These are phyloP conservation scores for Sweltsa coloradensis DNA, from an alignment of 1,140 invertebrate genomes.

Conservation along the genomic window DNA sequence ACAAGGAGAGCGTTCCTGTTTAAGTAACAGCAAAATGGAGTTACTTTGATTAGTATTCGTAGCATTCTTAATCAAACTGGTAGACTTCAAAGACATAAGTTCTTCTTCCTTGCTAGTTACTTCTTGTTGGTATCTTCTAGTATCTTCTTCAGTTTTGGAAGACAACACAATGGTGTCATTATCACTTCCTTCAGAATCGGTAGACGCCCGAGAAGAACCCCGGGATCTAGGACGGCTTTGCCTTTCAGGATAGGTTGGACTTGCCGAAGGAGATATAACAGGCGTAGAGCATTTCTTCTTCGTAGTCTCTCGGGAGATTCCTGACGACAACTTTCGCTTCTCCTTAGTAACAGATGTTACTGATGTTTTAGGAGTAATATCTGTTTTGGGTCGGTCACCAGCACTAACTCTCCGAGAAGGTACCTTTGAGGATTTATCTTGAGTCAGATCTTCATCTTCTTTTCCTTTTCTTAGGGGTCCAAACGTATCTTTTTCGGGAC, in stretches of 20 bases:
- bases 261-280: constrained; percentile 18
- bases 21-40: no score
- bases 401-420: constrained; percentile 14
- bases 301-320: constrained; percentile 17
- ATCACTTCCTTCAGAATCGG: background rate
- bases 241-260: constrained; percentile 13
- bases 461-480: background rate
- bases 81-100: background rate
- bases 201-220: background rate
- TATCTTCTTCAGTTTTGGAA: background rate
- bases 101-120: background rate
- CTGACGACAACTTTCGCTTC: constrained; percentile 22
- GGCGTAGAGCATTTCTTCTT: constrained; percentile 22
- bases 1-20: no score
- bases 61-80: no score
- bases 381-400: constrained; percentile 16
- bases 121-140: constrained; percentile 1
- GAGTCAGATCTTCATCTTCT: background rate
- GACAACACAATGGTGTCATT: background rate
- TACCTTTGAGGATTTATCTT: background rate
- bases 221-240: constrained; percentile 10
- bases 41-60: no score
- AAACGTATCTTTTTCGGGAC: constrained; percentile 10
- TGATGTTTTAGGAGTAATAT: background rate
- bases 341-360: constrained; percentile 11